Conservation (phyloP, 2,797 vertebrate genomes). For the Gymnothorax javanicus region DNA sequence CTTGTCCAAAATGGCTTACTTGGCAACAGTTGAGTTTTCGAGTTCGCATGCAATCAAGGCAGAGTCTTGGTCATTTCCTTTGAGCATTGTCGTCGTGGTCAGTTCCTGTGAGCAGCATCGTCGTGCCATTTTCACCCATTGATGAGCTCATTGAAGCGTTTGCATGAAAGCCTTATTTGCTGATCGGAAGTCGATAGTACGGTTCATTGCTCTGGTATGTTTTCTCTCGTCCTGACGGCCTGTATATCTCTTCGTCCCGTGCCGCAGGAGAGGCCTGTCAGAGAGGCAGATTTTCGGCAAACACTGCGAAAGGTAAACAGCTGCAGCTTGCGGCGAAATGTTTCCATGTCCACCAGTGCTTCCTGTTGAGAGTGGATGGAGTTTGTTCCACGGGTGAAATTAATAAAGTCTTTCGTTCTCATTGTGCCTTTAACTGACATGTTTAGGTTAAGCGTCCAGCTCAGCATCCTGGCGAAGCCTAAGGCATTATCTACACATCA, state of each 20-base stretch:
- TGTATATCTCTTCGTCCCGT: constrained; percentile 36
- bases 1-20: too few species aligned
- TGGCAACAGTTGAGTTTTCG: too few species aligned
- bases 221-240: constrained; percentile 10
- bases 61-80: too few species aligned
- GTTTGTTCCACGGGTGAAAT: background rate
- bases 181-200: background rate
- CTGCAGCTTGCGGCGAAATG: background rate
- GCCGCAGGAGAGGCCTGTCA: constrained; percentile 60
- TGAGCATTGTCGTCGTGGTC: background rate
- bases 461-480: background rate
- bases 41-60: too few species aligned
- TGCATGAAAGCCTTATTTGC: background rate
- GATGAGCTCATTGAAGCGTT: background rate
- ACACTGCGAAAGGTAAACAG: constrained; percentile 75
- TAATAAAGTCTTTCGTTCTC: background rate
- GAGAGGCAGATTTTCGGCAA: constrained; percentile 68
- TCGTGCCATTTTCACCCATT: background rate
- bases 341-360: too few species aligned
- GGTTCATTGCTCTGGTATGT: background rate
- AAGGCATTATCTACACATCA: background rate
- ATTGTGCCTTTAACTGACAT: background rate
- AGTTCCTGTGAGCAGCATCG: background rate
- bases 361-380: background rate
- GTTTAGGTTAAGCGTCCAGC: background rate